Evolutionary conservation across 2,113 vertebrate species (phyloP), one percentile per base, ranked within the genome.

Genomic region (Eubucco bourcierii): DNA sequence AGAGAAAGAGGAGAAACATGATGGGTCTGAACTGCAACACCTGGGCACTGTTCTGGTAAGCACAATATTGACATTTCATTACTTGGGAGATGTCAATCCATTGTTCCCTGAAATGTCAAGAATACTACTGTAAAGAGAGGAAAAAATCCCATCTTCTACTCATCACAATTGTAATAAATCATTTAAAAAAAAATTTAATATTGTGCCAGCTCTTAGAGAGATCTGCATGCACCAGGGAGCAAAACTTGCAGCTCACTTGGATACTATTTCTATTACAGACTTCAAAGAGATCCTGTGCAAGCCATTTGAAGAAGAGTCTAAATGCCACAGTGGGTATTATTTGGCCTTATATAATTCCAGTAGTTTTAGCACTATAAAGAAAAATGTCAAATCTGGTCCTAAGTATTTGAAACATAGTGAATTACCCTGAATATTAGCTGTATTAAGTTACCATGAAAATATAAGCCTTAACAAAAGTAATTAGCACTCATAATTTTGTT

Each of bases 401-500:
- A 46, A 80, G 68, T 75, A 58, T 85, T 83, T 68, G 44, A 37
- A 90, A 83, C 50, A 59, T 16, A 8, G 68, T 75, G 53, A 88
- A 91, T 94, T 90, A 72, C 79, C 10, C 12, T 73, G 90, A 55
- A 61, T 88, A 83, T 86, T 73, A 93, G 34, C 68, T 84, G 63
- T 39, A 81, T 78, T 86, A 88, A 77, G 65, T 88, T 81, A 86
- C 73, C 5, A 7, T 65, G 76, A 86, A 93, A 90, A 75, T 50
- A 61, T 34, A 80, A 90, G 85, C 59, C 59, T 81, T 73, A 88
- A 66, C 80, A 72, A 55, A 94, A 90, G 52, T 81, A 90, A 96
- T 95, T 96, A 94, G 7, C 73, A 47, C 82, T 93, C 39, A 65
- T 66, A 80, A 83, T 66, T 39, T 90, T 88, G 80, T 67, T 90